A percentile compares a stretch with the other conserved stretches of the same genome.
Evolutionary conservation across 2,113 vertebrate species (phyloP).

Genomic region (Spermophilus dauricus): DNA sequence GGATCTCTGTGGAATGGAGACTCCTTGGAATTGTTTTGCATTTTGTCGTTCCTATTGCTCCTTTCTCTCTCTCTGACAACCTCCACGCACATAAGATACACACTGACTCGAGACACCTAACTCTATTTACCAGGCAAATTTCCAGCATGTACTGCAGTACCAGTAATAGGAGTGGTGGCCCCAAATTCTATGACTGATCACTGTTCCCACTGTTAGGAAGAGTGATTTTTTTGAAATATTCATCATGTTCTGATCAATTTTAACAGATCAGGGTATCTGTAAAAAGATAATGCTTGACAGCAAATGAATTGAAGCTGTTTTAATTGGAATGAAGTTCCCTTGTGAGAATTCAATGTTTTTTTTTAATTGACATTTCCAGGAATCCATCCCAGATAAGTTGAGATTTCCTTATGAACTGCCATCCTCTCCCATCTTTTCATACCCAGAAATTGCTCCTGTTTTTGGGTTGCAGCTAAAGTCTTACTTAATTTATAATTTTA

Average conservation of each 20-base stretch:
- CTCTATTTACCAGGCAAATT: not conserved
- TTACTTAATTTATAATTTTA: not conserved
- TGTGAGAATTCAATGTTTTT: slow-evolving; percentile 68
- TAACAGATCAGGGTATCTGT: slow-evolving; percentile 74
- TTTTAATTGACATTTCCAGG: slow-evolving; percentile 72
- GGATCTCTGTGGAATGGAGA: not conserved
- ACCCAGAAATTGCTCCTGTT: slow-evolving; percentile 20
- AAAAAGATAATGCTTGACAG: slow-evolving; percentile 75
- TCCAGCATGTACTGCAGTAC: not conserved
- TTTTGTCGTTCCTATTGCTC: not conserved
- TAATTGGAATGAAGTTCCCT: slow-evolving; percentile 76
- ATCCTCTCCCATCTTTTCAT: not conserved
- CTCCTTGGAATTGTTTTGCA: not conserved
- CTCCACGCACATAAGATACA: not conserved
- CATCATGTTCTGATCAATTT: slow-evolving; percentile 78
- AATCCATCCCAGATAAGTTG: slow-evolving; percentile 69
- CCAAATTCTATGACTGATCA: not conserved
- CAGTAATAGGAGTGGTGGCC: not conserved
- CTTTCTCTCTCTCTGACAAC: not conserved
- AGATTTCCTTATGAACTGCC: slow-evolving; percentile 56
- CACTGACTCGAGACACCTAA: not conserved
- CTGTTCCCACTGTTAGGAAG: not conserved
- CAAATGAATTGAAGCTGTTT: slow-evolving; percentile 75
- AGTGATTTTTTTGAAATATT: slow-evolving; percentile 71
- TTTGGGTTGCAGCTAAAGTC: not conserved